Conservation (phyloP, 2,797 vertebrate genomes). For the Chloroceryle amazona region DNA sequence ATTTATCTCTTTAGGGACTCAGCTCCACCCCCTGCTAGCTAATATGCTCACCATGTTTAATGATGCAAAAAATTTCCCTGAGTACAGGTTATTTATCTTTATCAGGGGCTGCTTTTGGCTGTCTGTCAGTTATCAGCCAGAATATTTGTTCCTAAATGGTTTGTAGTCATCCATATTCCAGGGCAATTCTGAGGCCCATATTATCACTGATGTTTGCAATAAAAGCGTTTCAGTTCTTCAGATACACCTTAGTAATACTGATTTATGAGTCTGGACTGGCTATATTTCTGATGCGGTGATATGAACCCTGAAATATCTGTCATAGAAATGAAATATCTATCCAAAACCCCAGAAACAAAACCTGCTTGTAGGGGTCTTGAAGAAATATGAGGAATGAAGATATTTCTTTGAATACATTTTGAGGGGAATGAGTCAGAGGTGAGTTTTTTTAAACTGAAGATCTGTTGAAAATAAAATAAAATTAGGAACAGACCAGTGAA, state of each 20-base stretch:
- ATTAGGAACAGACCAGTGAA: constrained; percentile 50
- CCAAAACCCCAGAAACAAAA: constrained; percentile 68
- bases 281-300: constrained; percentile 78
- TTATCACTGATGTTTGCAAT: constrained; percentile 81
- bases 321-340: constrained; percentile 76
- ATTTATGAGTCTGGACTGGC: constrained; percentile 79
- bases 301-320: constrained; percentile 80
- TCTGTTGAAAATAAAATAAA: constrained; percentile 39
- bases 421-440: constrained; percentile 31
- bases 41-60: constrained; percentile 93
- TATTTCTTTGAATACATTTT: constrained; percentile 64
- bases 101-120: constrained; percentile 85
- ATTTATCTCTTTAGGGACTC: constrained; percentile 90
- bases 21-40: constrained; percentile 87
- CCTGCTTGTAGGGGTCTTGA: constrained; percentile 28
- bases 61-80: constrained; percentile 92
- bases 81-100: constrained; percentile 93
- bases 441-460: constrained; percentile 14
- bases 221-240: constrained; percentile 80
- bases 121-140: constrained; percentile 84
- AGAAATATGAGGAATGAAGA: constrained; percentile 60
- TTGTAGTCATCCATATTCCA: constrained; percentile 85
- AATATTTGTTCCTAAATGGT: constrained; percentile 83
- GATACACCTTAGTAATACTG: constrained; percentile 81
- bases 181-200: constrained; percentile 76